Evolutionary conservation across 1,140 invertebrate genomes (phyloP), one percentile per base, ranked within the genome.

Genomic region (Drosophila watanabei): DNA sequence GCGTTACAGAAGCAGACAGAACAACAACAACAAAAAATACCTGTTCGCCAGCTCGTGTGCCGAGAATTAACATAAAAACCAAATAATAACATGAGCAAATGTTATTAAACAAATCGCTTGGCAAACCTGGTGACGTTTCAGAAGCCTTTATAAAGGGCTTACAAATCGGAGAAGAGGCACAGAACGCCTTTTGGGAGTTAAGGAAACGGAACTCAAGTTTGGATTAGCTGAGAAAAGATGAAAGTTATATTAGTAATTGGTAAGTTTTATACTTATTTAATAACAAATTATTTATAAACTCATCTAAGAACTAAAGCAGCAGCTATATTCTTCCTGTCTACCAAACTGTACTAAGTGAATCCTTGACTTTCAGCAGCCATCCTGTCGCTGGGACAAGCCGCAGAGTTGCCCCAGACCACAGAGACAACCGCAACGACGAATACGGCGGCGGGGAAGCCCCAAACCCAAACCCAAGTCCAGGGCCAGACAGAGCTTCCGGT

Each of bases 121-220:
- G 32, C 43, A 79, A 60, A 41, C 28, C 63, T 59, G 60, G 11
- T 51, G 69, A 69, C 33, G 63, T 71, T 63, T 56, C 46, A 68
- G 46, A 54, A 68, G 16, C 43, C 64, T 88, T 89, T 88, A 89
- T 81, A 88, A 89, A 58, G 45, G 43, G 69, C 10, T 4, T 5
- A 16, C 51, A 41, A n/a, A 52, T n/a, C 18, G 20, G 43, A 41
- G 56, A 62, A 60, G 28, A 69, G 35, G 30, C 51, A n/a, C n/a
- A 88, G 78, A 85, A 78, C 81, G 39, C 33, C 39, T 28, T 56
- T 39, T 14, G 71, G 45, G 48, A 62, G 66, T 77, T 41, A n/a
- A 1, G 5, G 41, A 11, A 64, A 75, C 45, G 46, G 7, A 65
- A 32, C 28, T 7, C 18, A 18, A 52, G 20, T 30, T 8, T 41